Evolutionary conservation across 2,797 vertebrate species (phyloP), one percentile per base, ranked within the genome.

Genomic region (Acrocephalus scirpaceus): DNA sequence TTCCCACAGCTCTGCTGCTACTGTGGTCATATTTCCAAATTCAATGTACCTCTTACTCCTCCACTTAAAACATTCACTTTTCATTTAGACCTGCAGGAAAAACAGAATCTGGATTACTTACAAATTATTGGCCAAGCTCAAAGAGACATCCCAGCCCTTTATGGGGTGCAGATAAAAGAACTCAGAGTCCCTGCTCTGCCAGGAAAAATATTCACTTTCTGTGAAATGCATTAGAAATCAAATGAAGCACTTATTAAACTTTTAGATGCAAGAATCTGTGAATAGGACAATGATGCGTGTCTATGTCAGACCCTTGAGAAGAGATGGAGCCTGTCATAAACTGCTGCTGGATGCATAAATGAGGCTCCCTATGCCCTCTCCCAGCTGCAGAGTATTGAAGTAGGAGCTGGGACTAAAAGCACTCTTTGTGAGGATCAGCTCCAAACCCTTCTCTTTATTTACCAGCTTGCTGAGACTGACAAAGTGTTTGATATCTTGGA

Each of bases 181-280:
- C 86, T 92, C 93, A 87, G 69, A 88, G 88, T 51, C 73, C 66
- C 72, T 64, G 50, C 91, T 93, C 92, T 91, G 96, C 95, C 95
- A 96, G 95, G 90, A 95, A 95, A 97, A 96, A 95, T 1, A 34
- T 92, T 96, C 95, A 58, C 92, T 95, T 95, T 96, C 95, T 95
- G 88, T 96, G 90, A 94, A 95, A 90, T 91, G 74, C 87, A 90
- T 97, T 92, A 97, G 90, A 96, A 97, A 97, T 91, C 96, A 93
- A 94, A 86, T 90, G 69, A 97, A 96, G 92, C 90, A 22, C 78
- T 96, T 96, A 93, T 96, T 95, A 96, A 96, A 96, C 83, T 96
- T 95, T 54, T 69, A 95, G 93, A 95, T 92, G 92, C 74, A 95
- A 87, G 88, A 87, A 96, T 88, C 60, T 94, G 71, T 2, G 2